These are phyloP conservation scores for Marasmarcha lunaedactyla DNA, from an alignment of 2,888 invertebrate genomes.

Conservation along the genomic window DNA sequence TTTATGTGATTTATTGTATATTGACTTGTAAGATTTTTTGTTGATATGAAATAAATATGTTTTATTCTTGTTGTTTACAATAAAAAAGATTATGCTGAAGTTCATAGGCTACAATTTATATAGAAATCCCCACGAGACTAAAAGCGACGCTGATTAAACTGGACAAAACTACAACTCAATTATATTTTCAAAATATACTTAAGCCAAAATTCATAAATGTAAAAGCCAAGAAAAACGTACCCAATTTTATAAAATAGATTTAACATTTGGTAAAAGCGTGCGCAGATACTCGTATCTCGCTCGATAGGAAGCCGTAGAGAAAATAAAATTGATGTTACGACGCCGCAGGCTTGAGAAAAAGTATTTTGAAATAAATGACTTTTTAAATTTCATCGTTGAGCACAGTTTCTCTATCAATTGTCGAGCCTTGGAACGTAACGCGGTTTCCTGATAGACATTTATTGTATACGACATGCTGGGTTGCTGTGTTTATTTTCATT, in stretches of 20 bases:
- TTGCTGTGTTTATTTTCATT: slow-evolving; percentile 17
- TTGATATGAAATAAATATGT: too few species aligned
- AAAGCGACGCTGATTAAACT: too few species aligned
- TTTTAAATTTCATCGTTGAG: slow-evolving; percentile 71
- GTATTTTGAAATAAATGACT: slow-evolving; percentile 70
- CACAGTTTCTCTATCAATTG: slow-evolving; percentile 71
- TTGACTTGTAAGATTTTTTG: too few species aligned
- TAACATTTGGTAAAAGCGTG: background rate
- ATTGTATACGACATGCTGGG: slow-evolving; percentile 58
- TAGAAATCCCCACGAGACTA: too few species aligned
- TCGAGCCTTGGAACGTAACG: slow-evolving; percentile 62
- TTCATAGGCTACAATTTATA: too few species aligned
- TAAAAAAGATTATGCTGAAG: too few species aligned
- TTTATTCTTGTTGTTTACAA: too few species aligned
- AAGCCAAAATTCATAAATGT: too few species aligned
- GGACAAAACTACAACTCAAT: too few species aligned
- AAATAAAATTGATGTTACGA: slow-evolving; percentile 66
- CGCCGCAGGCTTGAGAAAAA: slow-evolving; percentile 65
- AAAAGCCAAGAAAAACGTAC: too few species aligned
- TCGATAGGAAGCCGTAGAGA: slow-evolving; percentile 48
- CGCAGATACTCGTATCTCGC: background rate
- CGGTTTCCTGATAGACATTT: slow-evolving; percentile 62
- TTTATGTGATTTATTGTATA: too few species aligned
- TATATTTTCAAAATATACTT: too few species aligned
- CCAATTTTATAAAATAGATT: background rate